Conservation (phyloP, 2,797 vertebrate genomes). For the Rhinatrema bivittatum region DNA sequence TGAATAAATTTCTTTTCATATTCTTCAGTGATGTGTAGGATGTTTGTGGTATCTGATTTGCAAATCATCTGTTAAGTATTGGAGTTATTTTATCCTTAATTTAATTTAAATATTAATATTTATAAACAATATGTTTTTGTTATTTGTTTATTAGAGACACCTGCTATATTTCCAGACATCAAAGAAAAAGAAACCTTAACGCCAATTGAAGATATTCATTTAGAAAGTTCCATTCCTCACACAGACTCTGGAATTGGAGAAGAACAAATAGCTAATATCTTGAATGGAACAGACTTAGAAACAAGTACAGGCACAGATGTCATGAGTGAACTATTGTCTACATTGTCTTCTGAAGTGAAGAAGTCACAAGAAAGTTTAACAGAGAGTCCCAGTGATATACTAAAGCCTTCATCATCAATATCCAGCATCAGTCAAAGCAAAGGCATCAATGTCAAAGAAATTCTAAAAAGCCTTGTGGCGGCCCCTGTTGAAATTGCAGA, state of each 20-base stretch:
- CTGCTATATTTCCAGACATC: conserved; percentile 64
- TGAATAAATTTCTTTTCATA: too few relatives aligned
- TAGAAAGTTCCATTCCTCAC: conserved; percentile 69
- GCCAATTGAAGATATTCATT: conserved; percentile 58
- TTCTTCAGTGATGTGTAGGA: too few relatives aligned
- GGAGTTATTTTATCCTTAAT: too few relatives aligned
- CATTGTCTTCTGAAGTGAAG: conserved; percentile 78
- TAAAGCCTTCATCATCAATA: conserved; percentile 72
- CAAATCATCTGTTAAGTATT: too few relatives aligned
- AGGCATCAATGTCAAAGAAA: conserved; percentile 91
- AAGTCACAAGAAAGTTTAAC: conserved; percentile 79
- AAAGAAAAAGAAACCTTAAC: conserved; percentile 65
- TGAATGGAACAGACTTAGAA: conserved; percentile 77
- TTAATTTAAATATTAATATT: too few relatives aligned
- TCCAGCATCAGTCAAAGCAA: conserved; percentile 81
- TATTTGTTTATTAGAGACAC: conserved; percentile 56
- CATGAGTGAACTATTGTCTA: conserved; percentile 80
- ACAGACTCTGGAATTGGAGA: conserved; percentile 84
- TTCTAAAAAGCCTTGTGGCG: conserved; percentile 89
- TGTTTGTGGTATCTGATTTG: too few relatives aligned
- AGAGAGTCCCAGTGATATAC: conserved; percentile 61
- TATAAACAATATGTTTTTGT: too few relatives aligned
- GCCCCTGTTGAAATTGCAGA: conserved; percentile 78
- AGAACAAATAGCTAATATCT: conserved; percentile 67
- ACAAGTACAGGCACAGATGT: conserved; percentile 60